Evolutionary conservation across 2,797 vertebrate genomes (phyloP).

Genomic region (Netta rufina): DNA sequence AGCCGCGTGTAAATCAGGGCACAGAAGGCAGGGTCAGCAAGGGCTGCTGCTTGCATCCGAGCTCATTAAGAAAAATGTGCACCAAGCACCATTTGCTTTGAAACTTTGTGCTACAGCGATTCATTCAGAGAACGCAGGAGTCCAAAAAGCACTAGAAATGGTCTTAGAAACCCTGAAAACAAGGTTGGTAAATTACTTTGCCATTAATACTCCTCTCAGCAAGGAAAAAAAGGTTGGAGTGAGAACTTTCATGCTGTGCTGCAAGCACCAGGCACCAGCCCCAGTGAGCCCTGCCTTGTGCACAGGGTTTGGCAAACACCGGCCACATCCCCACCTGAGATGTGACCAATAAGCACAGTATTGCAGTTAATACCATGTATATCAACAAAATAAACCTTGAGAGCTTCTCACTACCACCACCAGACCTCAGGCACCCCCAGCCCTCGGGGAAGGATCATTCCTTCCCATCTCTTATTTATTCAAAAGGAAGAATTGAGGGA

Average conservation of each 20-base stretch:
- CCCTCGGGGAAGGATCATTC: not conserved
- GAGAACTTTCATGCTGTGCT: accelerated
- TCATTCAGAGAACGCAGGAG: not conserved
- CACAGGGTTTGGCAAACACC: accelerated
- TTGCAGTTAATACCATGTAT: accelerated
- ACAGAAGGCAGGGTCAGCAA: not conserved
- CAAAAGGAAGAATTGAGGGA: not conserved
- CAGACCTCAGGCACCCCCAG: not conserved
- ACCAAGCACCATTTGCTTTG: not conserved
- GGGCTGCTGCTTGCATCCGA: not conserved
- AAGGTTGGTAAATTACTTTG: not conserved
- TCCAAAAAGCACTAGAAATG: not conserved
- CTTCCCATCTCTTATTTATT: not conserved
- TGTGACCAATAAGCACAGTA: accelerated
- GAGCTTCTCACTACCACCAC: not conserved
- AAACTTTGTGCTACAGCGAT: not conserved
- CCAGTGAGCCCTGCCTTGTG: accelerated
- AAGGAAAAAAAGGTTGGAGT: accelerated
- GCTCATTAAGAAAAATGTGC: not conserved
- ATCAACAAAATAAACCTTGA: not conserved
- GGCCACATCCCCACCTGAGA: accelerated
- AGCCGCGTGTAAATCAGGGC: not conserved
- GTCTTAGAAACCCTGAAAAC: not conserved
- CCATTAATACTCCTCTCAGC: not conserved
- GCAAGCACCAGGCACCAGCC: not conserved